These are phyloP conservation scores for Apus apus DNA, from an alignment of 2,113 vertebrate species.

Conservation along the genomic window DNA sequence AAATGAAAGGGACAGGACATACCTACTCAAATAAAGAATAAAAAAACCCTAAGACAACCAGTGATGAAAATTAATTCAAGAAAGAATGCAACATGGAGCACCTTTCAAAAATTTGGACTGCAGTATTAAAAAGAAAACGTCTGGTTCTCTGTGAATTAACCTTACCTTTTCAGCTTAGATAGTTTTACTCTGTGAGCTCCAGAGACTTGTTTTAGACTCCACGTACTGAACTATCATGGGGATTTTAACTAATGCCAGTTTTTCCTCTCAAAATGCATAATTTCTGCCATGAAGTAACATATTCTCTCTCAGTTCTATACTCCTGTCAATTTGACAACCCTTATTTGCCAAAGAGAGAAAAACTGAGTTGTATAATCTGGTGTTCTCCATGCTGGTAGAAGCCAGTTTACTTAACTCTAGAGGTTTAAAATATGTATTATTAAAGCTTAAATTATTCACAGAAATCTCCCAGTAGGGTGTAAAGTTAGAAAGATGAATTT, in stretches of 20 bases:
- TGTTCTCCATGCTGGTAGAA: constrained; percentile 10
- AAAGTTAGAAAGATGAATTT: constrained; percentile 22
- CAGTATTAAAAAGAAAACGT: neutral
- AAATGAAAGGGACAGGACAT: neutral
- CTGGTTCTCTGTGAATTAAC: neutral
- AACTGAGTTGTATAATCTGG: neutral
- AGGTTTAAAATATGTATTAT: constrained; percentile 31
- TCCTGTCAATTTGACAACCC: neutral
- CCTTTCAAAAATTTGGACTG: neutral
- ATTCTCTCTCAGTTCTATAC: neutral
- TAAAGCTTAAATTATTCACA: neutral
- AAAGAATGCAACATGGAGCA: neutral
- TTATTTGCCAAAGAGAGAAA: neutral
- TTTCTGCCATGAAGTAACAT: neutral
- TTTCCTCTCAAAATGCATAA: neutral
- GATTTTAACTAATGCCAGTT: neutral
- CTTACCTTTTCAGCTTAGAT: neutral
- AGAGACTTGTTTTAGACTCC: neutral
- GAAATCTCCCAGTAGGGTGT: neutral
- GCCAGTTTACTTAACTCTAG: neutral
- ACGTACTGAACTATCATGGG: neutral
- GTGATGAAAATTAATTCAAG: neutral
- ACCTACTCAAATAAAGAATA: neutral
- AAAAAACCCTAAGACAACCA: neutral
- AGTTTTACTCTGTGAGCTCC: neutral